Conservation (phyloP, 2,888 invertebrate species). For the Phorcus lineatus region DNA sequence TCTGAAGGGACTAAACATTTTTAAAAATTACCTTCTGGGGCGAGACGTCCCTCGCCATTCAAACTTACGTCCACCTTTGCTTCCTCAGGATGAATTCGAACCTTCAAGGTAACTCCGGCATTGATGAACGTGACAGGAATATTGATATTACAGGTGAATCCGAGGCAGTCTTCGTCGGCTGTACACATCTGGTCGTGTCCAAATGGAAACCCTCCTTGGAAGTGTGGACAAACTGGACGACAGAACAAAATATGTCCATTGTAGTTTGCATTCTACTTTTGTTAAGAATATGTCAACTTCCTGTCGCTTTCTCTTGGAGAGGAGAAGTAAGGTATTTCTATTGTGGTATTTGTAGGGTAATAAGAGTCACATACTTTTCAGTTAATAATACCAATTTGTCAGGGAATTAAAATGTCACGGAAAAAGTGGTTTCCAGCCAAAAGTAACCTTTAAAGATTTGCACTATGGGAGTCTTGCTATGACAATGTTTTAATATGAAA, state of each 20-base stretch:
- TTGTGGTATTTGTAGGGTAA: too few relatives aligned
- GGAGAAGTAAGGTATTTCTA: too few relatives aligned
- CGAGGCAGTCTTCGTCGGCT: conserved; percentile 19
- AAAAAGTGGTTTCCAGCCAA: too few relatives aligned
- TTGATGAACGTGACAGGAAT: neutral
- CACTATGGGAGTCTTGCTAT: too few relatives aligned
- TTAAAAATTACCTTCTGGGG: neutral
- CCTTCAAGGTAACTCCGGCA: neutral
- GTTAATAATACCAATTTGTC: too few relatives aligned
- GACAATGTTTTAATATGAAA: neutral
- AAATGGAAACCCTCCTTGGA: neutral
- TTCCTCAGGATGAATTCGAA: neutral
- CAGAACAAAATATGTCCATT: too few relatives aligned
- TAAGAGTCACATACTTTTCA: too few relatives aligned
- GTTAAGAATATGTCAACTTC: too few relatives aligned
- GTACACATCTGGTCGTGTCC: conserved; percentile 17
- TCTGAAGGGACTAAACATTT: too few relatives aligned
- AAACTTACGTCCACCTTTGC: neutral
- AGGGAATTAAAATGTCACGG: neutral
- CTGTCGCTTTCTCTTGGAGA: too few relatives aligned
- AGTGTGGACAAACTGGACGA: neutral
- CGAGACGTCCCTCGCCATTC: neutral
- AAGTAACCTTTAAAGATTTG: too few relatives aligned
- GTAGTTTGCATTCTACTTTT: too few relatives aligned
- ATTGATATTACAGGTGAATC: neutral